Percentiles rank a stretch among this genome's conserved stretches.
Evolutionary conservation across 2,797 vertebrate species (phyloP).

Genomic region (Acanthurus leucopareius): DNA sequence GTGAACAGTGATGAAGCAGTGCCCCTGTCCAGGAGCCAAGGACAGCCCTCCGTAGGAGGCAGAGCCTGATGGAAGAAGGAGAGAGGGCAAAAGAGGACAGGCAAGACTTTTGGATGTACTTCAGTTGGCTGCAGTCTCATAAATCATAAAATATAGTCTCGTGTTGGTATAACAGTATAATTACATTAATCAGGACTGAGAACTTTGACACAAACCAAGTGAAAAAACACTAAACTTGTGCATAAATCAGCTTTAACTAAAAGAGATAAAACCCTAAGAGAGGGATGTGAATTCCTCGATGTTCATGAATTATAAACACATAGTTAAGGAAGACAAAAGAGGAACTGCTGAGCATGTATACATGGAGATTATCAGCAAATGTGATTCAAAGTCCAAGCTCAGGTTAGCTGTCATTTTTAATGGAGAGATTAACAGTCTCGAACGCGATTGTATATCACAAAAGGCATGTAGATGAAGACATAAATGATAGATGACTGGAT

Average conservation of each 20-base stretch:
- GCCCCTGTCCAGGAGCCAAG: slow-evolving; percentile 69
- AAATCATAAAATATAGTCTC: slow-evolving; percentile 25
- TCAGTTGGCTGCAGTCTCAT: slow-evolving; percentile 38
- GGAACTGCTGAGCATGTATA: slow-evolving; percentile 46
- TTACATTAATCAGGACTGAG: slow-evolving; percentile 50
- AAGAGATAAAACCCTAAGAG: slow-evolving; percentile 43
- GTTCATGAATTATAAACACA: slow-evolving; percentile 64
- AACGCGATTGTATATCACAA: slow-evolving; percentile 57
- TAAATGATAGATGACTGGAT: slow-evolving; percentile 73
- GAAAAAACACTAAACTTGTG: slow-evolving; percentile 31
- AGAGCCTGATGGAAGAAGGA: slow-evolving; percentile 50
- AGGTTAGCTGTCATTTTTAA: slow-evolving; percentile 61
- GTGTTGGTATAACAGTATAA: slow-evolving; percentile 40
- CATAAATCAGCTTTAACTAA: slow-evolving; percentile 55
- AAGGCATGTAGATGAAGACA: slow-evolving; percentile 70
- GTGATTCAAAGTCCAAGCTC: slow-evolving; percentile 29
- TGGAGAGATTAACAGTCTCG: slow-evolving; percentile 53
- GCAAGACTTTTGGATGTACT: slow-evolving; percentile 24
- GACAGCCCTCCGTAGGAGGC: slow-evolving; percentile 60
- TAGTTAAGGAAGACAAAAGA: slow-evolving; percentile 37
- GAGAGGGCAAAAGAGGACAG: slow-evolving; percentile 43
- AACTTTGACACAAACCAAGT: slow-evolving; percentile 47
- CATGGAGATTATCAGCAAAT: slow-evolving; percentile 47
- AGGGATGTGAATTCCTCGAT: slow-evolving; percentile 39
- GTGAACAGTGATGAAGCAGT: slow-evolving; percentile 67